Evolutionary conservation across 2,888 invertebrate genomes (phyloP).

Genomic region (Pyrrhosoma nymphula): DNA sequence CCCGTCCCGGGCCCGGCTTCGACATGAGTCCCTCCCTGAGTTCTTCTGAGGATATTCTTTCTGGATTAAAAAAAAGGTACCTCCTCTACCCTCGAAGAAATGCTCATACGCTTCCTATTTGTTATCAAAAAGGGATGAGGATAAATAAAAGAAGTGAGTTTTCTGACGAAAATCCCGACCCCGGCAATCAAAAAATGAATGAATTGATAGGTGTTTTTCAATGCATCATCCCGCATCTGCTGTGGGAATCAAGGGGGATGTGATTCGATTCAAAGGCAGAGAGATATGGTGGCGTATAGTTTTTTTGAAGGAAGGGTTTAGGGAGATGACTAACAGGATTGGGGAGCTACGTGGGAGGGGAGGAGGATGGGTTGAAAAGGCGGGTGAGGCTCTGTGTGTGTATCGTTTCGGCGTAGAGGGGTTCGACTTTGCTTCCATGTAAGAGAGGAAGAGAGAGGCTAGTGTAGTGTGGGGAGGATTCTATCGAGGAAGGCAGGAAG

Average conservation of each 20-base stretch:
- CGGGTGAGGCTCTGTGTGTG: not conserved
- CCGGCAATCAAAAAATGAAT: not conserved
- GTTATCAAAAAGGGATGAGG: not conserved
- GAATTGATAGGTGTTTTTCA: not conserved
- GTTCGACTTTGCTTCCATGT: not conserved
- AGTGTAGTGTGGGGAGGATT: not conserved
- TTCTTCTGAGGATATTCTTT: not conserved
- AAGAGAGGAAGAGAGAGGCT: not conserved
- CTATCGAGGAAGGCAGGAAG: not conserved
- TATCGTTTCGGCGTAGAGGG: not conserved
- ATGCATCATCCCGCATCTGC: not conserved
- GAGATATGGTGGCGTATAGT: constrained; percentile 19
- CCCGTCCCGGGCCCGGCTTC: not conserved
- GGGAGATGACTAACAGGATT: constrained; percentile 9
- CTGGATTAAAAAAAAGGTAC: not conserved
- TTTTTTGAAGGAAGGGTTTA: not conserved
- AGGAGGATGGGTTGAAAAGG: not conserved
- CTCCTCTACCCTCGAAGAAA: not conserved
- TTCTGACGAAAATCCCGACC: constrained; percentile 12
- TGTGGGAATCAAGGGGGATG: not conserved
- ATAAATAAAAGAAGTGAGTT: not conserved
- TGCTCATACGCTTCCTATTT: not conserved
- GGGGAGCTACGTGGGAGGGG: not conserved
- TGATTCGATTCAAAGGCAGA: constrained; percentile 3
- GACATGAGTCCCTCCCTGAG: not conserved